A percentile compares a stretch with the other conserved stretches of the same genome.
Evolutionary conservation across 2,797 vertebrate species (phyloP).

Genomic region (Neosilurus hyrtlii): DNA sequence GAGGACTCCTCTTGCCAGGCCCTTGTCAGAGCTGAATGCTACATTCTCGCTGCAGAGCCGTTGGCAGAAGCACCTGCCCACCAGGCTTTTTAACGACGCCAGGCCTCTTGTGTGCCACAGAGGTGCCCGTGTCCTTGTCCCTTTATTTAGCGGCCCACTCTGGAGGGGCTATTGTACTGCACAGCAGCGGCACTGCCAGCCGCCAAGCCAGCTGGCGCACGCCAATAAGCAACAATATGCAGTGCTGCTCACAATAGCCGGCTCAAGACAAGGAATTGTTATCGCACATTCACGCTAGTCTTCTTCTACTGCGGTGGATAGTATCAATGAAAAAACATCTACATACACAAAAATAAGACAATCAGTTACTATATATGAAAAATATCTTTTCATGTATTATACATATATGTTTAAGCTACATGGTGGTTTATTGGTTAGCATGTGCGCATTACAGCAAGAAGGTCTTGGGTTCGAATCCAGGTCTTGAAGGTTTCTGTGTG

Average conservation of each 20-base stretch:
- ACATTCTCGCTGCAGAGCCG: slow-evolving; percentile 56
- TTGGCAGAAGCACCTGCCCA: slow-evolving; percentile 73
- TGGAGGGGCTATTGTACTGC: slow-evolving; percentile 73
- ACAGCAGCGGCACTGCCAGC: slow-evolving; percentile 68
- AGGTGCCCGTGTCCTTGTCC: slow-evolving; percentile 72
- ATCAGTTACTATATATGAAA: background rate
- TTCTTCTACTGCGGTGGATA: slow-evolving; percentile 42
- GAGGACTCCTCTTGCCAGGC: slow-evolving; percentile 63
- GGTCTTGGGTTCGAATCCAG: too few species aligned
- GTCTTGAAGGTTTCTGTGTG: too few species aligned
- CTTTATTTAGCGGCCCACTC: slow-evolving; percentile 66
- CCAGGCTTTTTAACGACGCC: slow-evolving; percentile 52
- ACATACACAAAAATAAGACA: background rate
- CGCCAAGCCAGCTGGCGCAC: slow-evolving; percentile 73
- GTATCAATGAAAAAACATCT: slow-evolving; percentile 44
- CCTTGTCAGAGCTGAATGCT: slow-evolving; percentile 65
- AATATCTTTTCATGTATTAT: background rate
- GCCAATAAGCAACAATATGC: slow-evolving; percentile 62
- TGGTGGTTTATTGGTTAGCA: too few species aligned
- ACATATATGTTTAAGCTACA: too few species aligned
- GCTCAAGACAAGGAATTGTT: slow-evolving; percentile 64
- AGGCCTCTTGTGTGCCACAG: slow-evolving; percentile 67
- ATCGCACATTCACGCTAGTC: slow-evolving; percentile 62
- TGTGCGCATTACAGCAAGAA: too few species aligned
- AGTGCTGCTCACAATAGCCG: slow-evolving; percentile 68